Conservation (phyloP, 2,888 invertebrate genomes). For the Melinaea marsaeus region DNA sequence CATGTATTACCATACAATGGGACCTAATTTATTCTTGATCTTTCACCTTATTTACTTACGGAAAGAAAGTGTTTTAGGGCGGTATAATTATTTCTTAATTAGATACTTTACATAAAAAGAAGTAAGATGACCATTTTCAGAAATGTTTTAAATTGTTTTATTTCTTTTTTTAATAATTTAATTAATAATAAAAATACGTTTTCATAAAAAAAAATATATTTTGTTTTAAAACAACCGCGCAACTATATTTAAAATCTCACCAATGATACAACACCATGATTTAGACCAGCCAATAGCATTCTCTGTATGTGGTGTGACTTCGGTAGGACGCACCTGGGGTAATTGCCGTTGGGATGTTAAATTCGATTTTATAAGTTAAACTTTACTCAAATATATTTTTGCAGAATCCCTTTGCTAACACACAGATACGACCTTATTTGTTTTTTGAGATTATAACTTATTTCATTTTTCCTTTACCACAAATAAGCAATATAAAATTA, state of each 20-base stretch:
- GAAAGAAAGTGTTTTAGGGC: constrained; percentile 37
- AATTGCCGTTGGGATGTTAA: constrained; percentile 11
- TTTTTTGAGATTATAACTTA: constrained; percentile 11
- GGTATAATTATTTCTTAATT: constrained; percentile 3
- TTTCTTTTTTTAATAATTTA: neutral
- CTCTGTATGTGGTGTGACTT: constrained; percentile 71
- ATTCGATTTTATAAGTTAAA: constrained; percentile 17
- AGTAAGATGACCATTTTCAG: neutral
- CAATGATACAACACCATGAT: constrained; percentile 49
- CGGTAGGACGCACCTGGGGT: constrained; percentile 55
- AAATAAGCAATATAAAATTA: constrained; percentile 40
- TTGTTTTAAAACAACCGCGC: constrained; percentile 51
- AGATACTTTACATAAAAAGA: neutral
- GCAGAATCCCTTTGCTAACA: neutral
- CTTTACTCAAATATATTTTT: neutral
- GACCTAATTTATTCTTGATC: constrained; percentile 37
- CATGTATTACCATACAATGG: constrained; percentile 39
- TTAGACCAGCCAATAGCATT: constrained; percentile 55
- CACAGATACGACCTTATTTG: constrained; percentile 7
- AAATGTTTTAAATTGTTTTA: constrained; percentile 11
- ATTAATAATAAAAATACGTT: neutral
- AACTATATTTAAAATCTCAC: constrained; percentile 32
- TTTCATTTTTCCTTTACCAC: constrained; percentile 13
- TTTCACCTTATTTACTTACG: constrained; percentile 43
- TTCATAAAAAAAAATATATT: constrained; percentile 10